These are phyloP conservation scores for Nannoperca obscura DNA, from an alignment of 2,797 vertebrate genomes.

Conservation along the genomic window DNA sequence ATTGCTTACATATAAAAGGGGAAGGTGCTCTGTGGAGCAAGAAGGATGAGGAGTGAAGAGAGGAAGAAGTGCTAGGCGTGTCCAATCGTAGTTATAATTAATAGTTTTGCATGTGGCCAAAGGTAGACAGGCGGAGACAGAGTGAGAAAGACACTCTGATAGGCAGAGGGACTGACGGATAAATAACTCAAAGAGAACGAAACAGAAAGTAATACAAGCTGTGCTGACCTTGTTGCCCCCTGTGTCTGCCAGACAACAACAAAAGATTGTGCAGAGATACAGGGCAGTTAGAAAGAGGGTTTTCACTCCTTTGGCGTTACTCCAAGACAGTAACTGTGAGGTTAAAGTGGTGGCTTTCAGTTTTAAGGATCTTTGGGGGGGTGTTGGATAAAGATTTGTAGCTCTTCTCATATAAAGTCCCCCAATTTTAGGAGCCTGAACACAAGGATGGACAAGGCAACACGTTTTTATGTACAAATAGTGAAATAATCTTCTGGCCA, in stretches of 20 bases:
- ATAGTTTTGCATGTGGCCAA: slow-evolving; percentile 26
- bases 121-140: slow-evolving; percentile 13
- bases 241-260: slow-evolving; percentile 32
- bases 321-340: slow-evolving; percentile 2
- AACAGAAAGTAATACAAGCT: slow-evolving; percentile 28
- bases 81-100: slow-evolving; percentile 32
- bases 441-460: slow-evolving; percentile 1
- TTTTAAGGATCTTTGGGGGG: slow-evolving; percentile 2
- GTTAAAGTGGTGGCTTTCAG: background rate
- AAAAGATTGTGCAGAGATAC: slow-evolving; percentile 29
- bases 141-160: slow-evolving; percentile 24
- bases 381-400: background rate
- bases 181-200: slow-evolving; percentile 17
- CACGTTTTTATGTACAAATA: background rate
- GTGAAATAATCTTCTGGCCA: slow-evolving; percentile 8
- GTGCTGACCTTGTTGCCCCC: slow-evolving; percentile 39
- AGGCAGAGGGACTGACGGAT: slow-evolving; percentile 10
- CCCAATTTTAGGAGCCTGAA: slow-evolving; percentile 8
- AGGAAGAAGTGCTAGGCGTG: slow-evolving; percentile 18
- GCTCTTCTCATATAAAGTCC: slow-evolving; percentile 4
- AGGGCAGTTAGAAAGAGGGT: background rate
- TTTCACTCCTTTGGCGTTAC: slow-evolving; percentile 29
- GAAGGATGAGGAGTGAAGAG: slow-evolving; percentile 17
- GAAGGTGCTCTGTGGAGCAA: slow-evolving; percentile 32
- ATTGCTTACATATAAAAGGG: slow-evolving; percentile 75